Evolutionary conservation across 2,797 vertebrate species (phyloP).

Genomic region (Sphenopsis melanotis): DNA sequence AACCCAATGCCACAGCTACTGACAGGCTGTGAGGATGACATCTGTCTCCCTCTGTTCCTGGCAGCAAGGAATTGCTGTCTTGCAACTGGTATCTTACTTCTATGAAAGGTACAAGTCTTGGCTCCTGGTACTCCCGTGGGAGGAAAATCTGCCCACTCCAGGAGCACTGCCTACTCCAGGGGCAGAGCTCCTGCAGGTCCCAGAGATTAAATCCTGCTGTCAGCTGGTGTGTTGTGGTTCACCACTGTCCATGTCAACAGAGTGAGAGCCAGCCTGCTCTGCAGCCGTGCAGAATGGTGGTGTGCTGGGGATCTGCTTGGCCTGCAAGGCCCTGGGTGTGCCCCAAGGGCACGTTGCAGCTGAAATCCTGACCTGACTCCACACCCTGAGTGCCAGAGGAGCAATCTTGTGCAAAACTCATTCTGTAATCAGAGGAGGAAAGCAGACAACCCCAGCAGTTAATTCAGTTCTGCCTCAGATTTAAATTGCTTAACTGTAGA

Average conservation of each 20-base stretch:
- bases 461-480: not conserved
- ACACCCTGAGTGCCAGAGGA: accelerated
- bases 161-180: not conserved
- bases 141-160: not conserved
- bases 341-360: not conserved
- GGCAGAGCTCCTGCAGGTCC: not conserved
- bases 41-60: not conserved
- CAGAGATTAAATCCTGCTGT: not conserved
- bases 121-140: not conserved
- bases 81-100: not conserved
- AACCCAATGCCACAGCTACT: not conserved
- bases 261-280: not conserved
- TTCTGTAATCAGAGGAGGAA: not conserved
- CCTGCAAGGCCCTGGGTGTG: not conserved
- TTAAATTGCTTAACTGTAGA: not conserved
- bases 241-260: not conserved
- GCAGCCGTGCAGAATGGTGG: not conserved
- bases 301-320: accelerated
- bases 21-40: not conserved
- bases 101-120: not conserved
- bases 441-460: not conserved
- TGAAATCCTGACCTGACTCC: not conserved
- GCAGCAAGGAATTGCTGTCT: not conserved
- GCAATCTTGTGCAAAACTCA: accelerated
- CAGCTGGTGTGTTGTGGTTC: not conserved